phyloP scores from a whole-genome alignment of 2,113 vertebrate species.

The Falco punctatus region DNA sequence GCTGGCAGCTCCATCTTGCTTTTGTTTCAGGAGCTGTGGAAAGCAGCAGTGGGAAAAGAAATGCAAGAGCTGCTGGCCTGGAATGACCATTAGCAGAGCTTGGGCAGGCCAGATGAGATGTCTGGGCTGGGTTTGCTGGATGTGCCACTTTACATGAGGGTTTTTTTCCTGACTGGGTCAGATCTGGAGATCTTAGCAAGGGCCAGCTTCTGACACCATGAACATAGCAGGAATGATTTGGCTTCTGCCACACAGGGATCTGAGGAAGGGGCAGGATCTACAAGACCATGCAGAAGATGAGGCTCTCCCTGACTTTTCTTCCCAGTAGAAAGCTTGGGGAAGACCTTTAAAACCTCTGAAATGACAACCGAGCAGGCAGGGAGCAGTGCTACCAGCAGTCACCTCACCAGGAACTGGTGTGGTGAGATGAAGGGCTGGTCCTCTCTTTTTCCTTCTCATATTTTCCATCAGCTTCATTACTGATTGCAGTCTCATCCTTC shows the following conservation, averaged over 20 bases:
- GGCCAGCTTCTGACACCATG: neutral
- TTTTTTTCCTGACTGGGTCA: neutral
- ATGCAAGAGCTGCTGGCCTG: neutral
- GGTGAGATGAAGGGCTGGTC: neutral
- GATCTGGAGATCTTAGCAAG: neutral
- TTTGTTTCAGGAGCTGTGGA: neutral
- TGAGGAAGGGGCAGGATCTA: neutral
- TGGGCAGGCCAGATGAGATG: neutral
- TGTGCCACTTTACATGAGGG: neutral
- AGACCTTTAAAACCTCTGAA: neutral
- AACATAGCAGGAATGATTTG: neutral
- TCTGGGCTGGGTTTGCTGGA: neutral
- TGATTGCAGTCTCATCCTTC: neutral
- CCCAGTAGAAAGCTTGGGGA: neutral
- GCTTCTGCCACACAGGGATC: neutral
- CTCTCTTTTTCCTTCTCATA: neutral
- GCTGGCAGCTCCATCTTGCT: neutral
- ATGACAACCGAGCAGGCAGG: neutral
- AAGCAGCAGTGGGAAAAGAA: neutral
- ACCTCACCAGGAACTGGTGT: neutral
- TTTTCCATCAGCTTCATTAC: neutral
- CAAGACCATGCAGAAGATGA: neutral
- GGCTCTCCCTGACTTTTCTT: neutral
- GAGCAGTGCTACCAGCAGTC: neutral
- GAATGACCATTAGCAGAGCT: neutral